These are phyloP conservation scores for Alloscopus bannaensis DNA, from an alignment of 2,888 invertebrate species.

Conservation along the genomic window DNA sequence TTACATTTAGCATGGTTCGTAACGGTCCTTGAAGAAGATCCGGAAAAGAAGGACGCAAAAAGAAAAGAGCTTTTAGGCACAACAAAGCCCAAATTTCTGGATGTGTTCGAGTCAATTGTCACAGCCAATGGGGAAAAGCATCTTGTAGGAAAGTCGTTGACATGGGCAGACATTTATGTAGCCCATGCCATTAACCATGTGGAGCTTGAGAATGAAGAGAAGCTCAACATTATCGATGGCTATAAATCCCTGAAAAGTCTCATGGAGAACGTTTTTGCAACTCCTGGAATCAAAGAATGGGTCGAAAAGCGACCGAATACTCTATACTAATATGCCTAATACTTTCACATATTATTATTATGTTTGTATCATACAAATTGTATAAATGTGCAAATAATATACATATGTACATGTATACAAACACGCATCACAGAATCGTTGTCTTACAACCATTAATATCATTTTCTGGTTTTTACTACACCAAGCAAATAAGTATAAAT, in stretches of 20 bases:
- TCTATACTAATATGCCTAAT: slow-evolving; percentile 78
- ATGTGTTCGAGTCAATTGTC: slow-evolving; percentile 34
- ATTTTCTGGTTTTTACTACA: too few relatives aligned
- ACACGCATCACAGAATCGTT: too few relatives aligned
- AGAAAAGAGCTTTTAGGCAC: neutral
- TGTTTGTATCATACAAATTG: too few relatives aligned
- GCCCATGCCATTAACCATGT: slow-evolving; percentile 74
- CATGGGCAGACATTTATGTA: slow-evolving; percentile 82
- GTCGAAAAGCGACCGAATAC: slow-evolving; percentile 79
- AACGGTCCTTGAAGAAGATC: slow-evolving; percentile 5
- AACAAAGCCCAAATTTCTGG: slow-evolving; percentile 21
- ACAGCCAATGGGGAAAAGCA: slow-evolving; percentile 43
- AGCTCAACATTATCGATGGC: slow-evolving; percentile 76
- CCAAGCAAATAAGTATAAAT: too few relatives aligned
- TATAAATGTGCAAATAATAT: too few relatives aligned
- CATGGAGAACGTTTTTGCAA: slow-evolving; percentile 78
- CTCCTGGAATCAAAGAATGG: slow-evolving; percentile 79
- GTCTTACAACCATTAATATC: too few relatives aligned
- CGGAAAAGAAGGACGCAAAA: slow-evolving; percentile 26
- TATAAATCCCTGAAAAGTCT: slow-evolving; percentile 78
- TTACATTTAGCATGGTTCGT: slow-evolving; percentile 25
- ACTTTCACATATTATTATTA: too few relatives aligned
- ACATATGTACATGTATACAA: too few relatives aligned
- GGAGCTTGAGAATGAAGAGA: neutral
- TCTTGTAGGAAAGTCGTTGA: slow-evolving; percentile 76